Conservation (phyloP, 1,140 invertebrate species). For the Drosophila littoralis region DNA sequence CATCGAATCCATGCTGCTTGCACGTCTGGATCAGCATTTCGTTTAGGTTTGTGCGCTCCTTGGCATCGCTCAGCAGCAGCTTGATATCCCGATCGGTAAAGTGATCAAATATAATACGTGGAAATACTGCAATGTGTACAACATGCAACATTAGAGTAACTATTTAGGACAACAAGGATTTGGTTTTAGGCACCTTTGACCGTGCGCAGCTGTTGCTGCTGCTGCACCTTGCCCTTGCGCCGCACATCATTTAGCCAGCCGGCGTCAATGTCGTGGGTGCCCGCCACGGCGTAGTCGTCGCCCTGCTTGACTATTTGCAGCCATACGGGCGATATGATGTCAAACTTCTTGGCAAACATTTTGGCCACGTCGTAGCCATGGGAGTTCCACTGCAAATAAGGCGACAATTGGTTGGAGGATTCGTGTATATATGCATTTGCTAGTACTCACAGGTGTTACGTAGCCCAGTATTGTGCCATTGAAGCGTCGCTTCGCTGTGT, state of each 20-base stretch:
- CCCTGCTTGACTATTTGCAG: constrained; percentile 89
- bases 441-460: constrained; percentile 92
- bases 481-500: constrained; percentile 88
- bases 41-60: constrained; percentile 87
- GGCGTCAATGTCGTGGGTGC: constrained; percentile 92
- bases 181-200: constrained; percentile 47
- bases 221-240: constrained; percentile 85
- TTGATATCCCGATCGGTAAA: constrained; percentile 90
- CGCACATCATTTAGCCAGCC: constrained; percentile 92
- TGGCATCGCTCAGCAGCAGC: constrained; percentile 87
- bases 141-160: neutral
- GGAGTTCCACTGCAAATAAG: constrained; percentile 93
- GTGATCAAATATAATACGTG: constrained; percentile 93
- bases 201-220: constrained; percentile 83
- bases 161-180: neutral
- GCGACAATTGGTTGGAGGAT: neutral
- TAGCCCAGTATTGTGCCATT: constrained; percentile 92
- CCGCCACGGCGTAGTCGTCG: constrained; percentile 88
- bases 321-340: constrained; percentile 97
- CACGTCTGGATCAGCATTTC: constrained; percentile 87
- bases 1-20: constrained; percentile 91
- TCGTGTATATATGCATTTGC: no score
- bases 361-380: constrained; percentile 97
- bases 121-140: constrained; percentile 87
- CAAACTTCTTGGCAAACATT: constrained; percentile 94